Conservation (phyloP, 2,888 invertebrate species). For the Dryobotodes eremita region DNA sequence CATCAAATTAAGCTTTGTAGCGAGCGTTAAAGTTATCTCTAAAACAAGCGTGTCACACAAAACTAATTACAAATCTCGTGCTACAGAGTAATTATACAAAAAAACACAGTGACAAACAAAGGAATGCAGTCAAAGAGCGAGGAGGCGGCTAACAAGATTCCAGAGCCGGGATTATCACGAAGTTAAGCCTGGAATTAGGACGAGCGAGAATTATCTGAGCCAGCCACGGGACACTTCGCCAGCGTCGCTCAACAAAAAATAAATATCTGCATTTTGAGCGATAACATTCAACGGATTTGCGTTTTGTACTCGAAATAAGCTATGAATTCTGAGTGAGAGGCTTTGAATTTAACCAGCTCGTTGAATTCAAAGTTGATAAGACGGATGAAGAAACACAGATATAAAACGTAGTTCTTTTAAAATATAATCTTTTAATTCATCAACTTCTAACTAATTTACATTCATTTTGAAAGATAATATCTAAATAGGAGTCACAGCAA, state of each 20-base stretch:
- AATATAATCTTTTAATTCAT: slow-evolving; percentile 1
- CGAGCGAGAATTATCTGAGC: slow-evolving; percentile 64
- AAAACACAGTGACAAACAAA: slow-evolving; percentile 59
- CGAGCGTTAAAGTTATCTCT: slow-evolving; percentile 16
- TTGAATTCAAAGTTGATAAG: slow-evolving; percentile 33
- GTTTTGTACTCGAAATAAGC: slow-evolving; percentile 60
- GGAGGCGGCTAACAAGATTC: slow-evolving; percentile 68
- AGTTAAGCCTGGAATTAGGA: slow-evolving; percentile 69
- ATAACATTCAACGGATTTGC: slow-evolving; percentile 59
- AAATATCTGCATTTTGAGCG: slow-evolving; percentile 62
- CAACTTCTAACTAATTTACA: neutral
- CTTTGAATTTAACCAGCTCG: slow-evolving; percentile 46
- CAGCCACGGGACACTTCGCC: slow-evolving; percentile 44
- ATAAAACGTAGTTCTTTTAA: slow-evolving; percentile 25
- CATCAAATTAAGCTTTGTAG: slow-evolving; percentile 4
- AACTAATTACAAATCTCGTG: slow-evolving; percentile 56
- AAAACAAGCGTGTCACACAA: slow-evolving; percentile 33
- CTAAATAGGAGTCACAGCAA: slow-evolving; percentile 9
- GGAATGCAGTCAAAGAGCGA: slow-evolving; percentile 66
- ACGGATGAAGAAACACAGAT: slow-evolving; percentile 35
- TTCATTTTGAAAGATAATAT: slow-evolving; percentile 6
- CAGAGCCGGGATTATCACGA: slow-evolving; percentile 65
- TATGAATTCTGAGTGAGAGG: slow-evolving; percentile 35
- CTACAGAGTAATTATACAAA: slow-evolving; percentile 59
- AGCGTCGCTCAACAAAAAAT: slow-evolving; percentile 46